Evolutionary conservation across 2,888 invertebrate genomes (phyloP).

Genomic region (Linnaemya vulpina): DNA sequence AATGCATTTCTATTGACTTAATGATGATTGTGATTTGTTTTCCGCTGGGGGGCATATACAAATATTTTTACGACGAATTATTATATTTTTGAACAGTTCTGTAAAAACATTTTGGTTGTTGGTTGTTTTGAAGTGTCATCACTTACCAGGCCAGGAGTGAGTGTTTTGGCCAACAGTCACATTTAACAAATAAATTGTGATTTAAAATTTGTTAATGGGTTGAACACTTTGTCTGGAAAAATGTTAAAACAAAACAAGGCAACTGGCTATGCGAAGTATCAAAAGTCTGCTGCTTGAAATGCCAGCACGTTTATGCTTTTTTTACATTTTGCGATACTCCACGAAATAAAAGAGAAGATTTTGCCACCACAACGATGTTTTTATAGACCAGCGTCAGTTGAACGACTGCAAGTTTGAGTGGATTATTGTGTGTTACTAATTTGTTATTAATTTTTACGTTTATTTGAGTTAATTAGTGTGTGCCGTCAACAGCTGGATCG

Average conservation of each 20-base stretch:
- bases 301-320: conserved; percentile 12
- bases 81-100: conserved; percentile 1
- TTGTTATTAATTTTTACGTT: conserved; percentile 74
- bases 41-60: not conserved
- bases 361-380: conserved; percentile 15
- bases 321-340: not conserved
- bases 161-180: conserved; percentile 17
- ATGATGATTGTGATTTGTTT: conserved; percentile 68
- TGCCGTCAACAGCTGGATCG: conserved; percentile 39
- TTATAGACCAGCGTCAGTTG: conserved; percentile 42
- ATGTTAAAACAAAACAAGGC: not conserved
- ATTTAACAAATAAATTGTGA: conserved; percentile 18
- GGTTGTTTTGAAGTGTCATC: not conserved
- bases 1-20: conserved; percentile 60
- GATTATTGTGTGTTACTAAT: conserved; percentile 72
- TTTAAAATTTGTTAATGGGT: conserved; percentile 27
- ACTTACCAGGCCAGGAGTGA: not conserved
- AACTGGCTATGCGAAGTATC: not conserved
- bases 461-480: conserved; percentile 71
- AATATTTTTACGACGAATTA: conserved; percentile 9
- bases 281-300: not conserved
- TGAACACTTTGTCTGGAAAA: conserved; percentile 53
- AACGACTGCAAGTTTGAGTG: conserved; percentile 27
- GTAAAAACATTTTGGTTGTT: conserved; percentile 5
- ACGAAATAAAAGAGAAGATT: not conserved